phyloP scores from a whole-genome alignment of 1,140 invertebrate genomes.

The Temnothorax curvispinosus region DNA sequence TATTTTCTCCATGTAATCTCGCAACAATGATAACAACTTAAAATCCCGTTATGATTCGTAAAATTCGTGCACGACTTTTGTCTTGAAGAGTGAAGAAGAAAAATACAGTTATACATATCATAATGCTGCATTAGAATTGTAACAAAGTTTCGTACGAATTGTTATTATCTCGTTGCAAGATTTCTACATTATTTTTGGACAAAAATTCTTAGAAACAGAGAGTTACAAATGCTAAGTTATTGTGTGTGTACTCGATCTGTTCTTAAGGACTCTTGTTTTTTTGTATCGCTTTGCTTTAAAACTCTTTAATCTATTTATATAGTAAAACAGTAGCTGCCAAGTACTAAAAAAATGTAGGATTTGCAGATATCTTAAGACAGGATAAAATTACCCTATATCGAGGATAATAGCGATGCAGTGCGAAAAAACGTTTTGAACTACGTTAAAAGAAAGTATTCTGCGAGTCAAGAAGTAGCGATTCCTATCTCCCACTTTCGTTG shows the following conservation, averaged over 20 bases:
- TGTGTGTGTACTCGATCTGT: neutral
- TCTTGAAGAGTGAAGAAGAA: neutral
- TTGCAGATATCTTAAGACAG: constrained; percentile 3
- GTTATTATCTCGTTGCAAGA: constrained; percentile 11
- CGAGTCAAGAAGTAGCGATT: neutral
- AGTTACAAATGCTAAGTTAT: constrained; percentile 1
- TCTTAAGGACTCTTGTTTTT: neutral
- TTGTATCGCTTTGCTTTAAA: constrained; percentile 11
- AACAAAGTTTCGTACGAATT: neutral
- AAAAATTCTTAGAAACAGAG: constrained; percentile 23
- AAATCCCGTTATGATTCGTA: neutral
- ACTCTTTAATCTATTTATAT: neutral
- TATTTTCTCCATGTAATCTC: neutral
- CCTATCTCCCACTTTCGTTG: neutral
- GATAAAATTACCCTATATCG: constrained; percentile 6
- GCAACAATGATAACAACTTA: neutral
- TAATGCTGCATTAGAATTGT: neutral
- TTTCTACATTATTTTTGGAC: neutral
- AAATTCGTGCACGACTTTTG: neutral
- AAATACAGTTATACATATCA: neutral
- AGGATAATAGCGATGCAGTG: neutral
- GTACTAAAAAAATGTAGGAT: neutral
- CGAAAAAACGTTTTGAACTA: neutral
- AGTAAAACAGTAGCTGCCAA: neutral
- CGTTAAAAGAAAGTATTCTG: constrained; percentile 9